These are phyloP conservation scores for Ditula angustiorana DNA, from an alignment of 2,888 invertebrate genomes.

Conservation along the genomic window DNA sequence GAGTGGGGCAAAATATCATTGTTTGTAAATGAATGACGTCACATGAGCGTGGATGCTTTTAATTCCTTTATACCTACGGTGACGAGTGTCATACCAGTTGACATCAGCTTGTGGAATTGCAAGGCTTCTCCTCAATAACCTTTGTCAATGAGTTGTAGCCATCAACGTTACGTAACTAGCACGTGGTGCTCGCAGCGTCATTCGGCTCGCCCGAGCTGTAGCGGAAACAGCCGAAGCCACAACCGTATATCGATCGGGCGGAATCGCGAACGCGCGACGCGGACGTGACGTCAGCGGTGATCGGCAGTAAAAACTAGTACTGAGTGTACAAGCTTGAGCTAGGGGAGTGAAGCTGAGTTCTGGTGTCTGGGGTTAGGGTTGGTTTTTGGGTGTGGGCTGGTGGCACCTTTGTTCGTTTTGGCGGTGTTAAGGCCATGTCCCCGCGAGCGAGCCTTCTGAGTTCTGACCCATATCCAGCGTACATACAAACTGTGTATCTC, in stretches of 20 bases:
- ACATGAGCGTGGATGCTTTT: conserved; percentile 4
- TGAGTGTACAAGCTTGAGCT: conserved; percentile 33
- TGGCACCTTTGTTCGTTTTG: conserved; percentile 3
- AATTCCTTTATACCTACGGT: neutral
- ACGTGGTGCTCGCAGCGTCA: conserved; percentile 71
- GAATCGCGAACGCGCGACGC: conserved; percentile 71
- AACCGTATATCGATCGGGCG: conserved; percentile 69
- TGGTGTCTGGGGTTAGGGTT: neutral
- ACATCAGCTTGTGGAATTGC: conserved; percentile 53
- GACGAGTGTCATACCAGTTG: conserved; percentile 10
- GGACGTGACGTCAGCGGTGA: conserved; percentile 73
- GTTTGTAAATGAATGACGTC: conserved; percentile 35
- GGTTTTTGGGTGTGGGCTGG: neutral
- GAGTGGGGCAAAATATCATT: neutral
- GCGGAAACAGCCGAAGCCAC: conserved; percentile 63
- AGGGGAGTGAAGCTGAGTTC: conserved; percentile 41
- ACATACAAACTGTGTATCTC: conserved; percentile 45
- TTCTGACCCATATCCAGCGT: conserved; percentile 75
- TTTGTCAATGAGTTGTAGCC: conserved; percentile 80
- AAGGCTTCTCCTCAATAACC: conserved; percentile 67
- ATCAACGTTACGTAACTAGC: conserved; percentile 74
- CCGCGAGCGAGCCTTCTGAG: conserved; percentile 62
- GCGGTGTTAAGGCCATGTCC: conserved; percentile 37
- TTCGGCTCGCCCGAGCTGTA: conserved; percentile 60
- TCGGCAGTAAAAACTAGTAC: conserved; percentile 13